phyloP scores from a whole-genome alignment of 2,797 vertebrate genomes.

The Microctenopoma stevenorrisi region DNA sequence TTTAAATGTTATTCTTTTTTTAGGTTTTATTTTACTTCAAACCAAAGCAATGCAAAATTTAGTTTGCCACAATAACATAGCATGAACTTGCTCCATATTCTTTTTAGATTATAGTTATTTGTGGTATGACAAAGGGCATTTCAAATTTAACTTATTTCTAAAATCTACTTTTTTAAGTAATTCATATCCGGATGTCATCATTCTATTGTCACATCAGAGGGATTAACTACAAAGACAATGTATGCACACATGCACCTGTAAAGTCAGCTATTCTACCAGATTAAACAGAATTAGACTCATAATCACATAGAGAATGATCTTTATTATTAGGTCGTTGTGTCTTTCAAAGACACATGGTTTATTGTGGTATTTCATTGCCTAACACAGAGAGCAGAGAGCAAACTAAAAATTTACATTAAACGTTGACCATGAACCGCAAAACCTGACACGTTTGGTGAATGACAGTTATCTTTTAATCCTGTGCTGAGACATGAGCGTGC shows the following conservation, averaged over 20 bases:
- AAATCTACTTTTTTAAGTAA: too few species aligned
- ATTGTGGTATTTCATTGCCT: constrained; percentile 29
- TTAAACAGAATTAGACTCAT: neutral
- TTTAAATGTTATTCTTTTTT: too few species aligned
- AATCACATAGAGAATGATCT: neutral
- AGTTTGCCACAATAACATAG: too few species aligned
- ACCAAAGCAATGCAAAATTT: too few species aligned
- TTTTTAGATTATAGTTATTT: too few species aligned
- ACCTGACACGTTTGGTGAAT: constrained; percentile 4
- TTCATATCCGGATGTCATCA: too few species aligned
- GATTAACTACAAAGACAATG: too few species aligned
- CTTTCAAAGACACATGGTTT: constrained; percentile 43
- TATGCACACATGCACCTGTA: neutral
- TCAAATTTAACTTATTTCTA: neutral
- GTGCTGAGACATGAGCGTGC: neutral
- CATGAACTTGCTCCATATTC: too few species aligned
- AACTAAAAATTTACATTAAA: constrained; percentile 25
- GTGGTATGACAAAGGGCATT: too few species aligned
- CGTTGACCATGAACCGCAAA: constrained; percentile 16
- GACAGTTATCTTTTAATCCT: constrained; percentile 12
- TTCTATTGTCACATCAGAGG: too few species aligned
- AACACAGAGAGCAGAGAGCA: constrained; percentile 20
- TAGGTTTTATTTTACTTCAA: too few species aligned
- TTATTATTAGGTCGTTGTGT: constrained; percentile 4
- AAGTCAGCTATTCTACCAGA: neutral